phyloP scores from a whole-genome alignment of 2,888 invertebrate species.

The Colostygia pectinataria region DNA sequence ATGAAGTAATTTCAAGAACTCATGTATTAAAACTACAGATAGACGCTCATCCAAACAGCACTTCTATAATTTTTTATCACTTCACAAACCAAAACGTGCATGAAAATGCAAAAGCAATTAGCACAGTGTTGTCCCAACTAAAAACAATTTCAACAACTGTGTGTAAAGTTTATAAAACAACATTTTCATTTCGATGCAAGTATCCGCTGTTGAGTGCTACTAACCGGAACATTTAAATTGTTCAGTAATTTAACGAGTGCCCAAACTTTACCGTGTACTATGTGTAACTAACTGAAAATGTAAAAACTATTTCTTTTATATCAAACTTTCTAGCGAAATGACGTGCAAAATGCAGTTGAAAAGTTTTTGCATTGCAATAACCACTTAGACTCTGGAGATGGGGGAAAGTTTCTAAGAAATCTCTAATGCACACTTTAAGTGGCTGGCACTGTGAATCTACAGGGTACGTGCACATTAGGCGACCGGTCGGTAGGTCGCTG shows the following conservation, averaged over 20 bases:
- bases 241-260: slow-evolving; percentile 38
- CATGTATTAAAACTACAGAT: too few species aligned
- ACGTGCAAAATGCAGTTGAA: slow-evolving; percentile 33
- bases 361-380: slow-evolving; percentile 28
- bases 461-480: too few species aligned
- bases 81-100: not conserved
- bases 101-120: slow-evolving; percentile 10
- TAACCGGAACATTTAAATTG: slow-evolving; percentile 41
- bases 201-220: slow-evolving; percentile 13
- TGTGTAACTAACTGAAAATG: slow-evolving; percentile 30
- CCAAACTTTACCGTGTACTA: slow-evolving; percentile 32
- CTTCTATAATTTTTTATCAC: not conserved
- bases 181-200: slow-evolving; percentile 21
- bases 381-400: slow-evolving; percentile 10
- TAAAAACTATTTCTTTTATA: slow-evolving; percentile 33
- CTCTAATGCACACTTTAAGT: slow-evolving; percentile 8
- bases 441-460: slow-evolving; percentile 5
- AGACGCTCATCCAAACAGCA: too few species aligned
- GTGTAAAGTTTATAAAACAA: slow-evolving; percentile 13
- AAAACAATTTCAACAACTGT: slow-evolving; percentile 10
- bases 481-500: too few species aligned
- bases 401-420: slow-evolving; percentile 21
- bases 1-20: too few species aligned
- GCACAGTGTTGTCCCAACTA: slow-evolving; percentile 1
- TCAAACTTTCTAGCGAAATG: slow-evolving; percentile 32